Base-by-base conservation (phyloP, 92 coral and sea anemone species). In the Palythoa grandis region DNA sequence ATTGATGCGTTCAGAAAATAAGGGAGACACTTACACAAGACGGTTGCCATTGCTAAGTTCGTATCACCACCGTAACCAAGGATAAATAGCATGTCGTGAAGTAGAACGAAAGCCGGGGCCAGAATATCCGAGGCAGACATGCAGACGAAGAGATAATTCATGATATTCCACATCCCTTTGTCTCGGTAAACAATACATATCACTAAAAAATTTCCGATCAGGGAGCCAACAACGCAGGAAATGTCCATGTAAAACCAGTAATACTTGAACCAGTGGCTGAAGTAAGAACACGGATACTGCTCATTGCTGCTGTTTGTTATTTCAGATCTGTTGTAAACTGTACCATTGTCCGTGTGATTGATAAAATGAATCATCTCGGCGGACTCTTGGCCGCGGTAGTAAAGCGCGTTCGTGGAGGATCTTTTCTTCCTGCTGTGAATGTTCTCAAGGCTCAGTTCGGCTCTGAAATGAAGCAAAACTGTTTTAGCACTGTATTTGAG, bases 81-180 rank as follows among this genome's bases (percentile, higher is more conserved):
- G 8, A 40, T 19, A 40, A 80, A 80, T 17, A 80, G 22, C 60
- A 43, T 40, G 25, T 80, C 85, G 48, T 80, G 74, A 0, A 66
- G 39, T 13, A 80, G 29, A 29, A 23, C 3, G 12, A 67, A 66
- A 13, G 52, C 61, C n/a, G 85, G 85, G 17, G 60, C 85, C 12
- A 80, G 20, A 20, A 66, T 66, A 68, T 80, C 85, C 53, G 85
- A 80, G 63, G 85, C 60, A 1, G 85, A 66, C 85, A 80, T 80
- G 58, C 85, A 65, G 74, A 80, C 85, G 63, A 80, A 65, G 47
- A 80, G 40, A 48, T 80, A 80, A 40, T 80, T 80, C 74, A 80
- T 80, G 22, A 68, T 66, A 50, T 80, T 80, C 22, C 85, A 40
- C 85, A 80, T 80, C 3, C 74, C 47, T 43, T 80, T 80, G 85